A percentile compares a stretch with the other conserved stretches of the same genome.
Evolutionary conservation across 1,140 invertebrate genomes (phyloP).

Genomic region (Drosophila kurseongensis): DNA sequence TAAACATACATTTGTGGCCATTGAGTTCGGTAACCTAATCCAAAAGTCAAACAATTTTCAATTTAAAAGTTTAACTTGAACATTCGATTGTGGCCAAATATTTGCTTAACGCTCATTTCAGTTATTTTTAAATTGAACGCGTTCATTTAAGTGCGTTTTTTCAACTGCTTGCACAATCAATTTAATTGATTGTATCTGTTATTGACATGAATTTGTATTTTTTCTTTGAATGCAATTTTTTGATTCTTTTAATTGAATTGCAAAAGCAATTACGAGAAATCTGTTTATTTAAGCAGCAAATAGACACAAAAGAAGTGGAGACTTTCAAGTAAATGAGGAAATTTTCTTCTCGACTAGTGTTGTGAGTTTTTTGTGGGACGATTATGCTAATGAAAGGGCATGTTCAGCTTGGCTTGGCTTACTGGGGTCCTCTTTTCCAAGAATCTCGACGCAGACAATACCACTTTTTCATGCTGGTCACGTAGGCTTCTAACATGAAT

Average conservation of each 20-base stretch:
- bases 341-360: conserved; percentile 4
- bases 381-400: conserved; percentile 75
- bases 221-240: conserved; percentile 8
- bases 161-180: conserved; percentile 49
- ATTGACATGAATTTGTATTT: conserved; percentile 47
- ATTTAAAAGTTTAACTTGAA: conserved; percentile 22
- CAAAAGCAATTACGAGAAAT: conserved; percentile 76
- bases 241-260: conserved; percentile 68
- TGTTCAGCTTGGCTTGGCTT: conserved; percentile 28
- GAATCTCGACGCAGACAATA: conserved; percentile 8
- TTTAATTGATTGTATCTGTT: conserved; percentile 62
- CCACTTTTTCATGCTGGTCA: conserved; percentile 42
- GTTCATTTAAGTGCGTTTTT: conserved; percentile 29
- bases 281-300: conserved; percentile 69
- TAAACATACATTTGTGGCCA: conserved; percentile 18
- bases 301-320: conserved; percentile 37
- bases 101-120: conserved; percentile 54
- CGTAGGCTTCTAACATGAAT: conserved; percentile 51
- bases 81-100: conserved; percentile 37
- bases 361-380: conserved; percentile 38
- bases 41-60: conserved; percentile 26
- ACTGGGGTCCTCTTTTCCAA: background rate
- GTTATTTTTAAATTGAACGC: conserved; percentile 52
- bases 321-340: conserved; percentile 18
- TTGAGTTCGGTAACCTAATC: conserved; percentile 16